These are phyloP conservation scores for Polyodon spathula DNA, from an alignment of 2,113 vertebrate genomes.

Conservation along the genomic window DNA sequence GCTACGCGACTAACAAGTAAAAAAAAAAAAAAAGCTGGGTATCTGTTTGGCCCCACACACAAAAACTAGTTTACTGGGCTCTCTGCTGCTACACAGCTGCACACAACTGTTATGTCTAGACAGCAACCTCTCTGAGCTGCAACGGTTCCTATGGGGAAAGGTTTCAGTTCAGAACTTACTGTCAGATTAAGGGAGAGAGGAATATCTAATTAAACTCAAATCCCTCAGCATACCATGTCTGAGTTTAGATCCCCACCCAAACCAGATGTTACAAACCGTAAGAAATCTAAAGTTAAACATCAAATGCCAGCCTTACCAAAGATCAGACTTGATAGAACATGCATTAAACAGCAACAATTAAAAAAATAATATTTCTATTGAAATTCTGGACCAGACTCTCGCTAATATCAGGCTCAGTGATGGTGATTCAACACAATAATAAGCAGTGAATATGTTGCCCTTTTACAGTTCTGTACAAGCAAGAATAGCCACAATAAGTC, in stretches of 20 bases:
- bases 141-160: too few species aligned
- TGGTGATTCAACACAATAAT: too few species aligned
- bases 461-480: too few species aligned
- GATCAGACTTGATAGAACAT: too few species aligned
- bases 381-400: too few species aligned
- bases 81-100: constrained; percentile 34
- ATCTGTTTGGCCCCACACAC: background rate
- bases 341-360: too few species aligned
- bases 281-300: constrained; percentile 15
- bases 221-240: constrained; percentile 22
- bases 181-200: constrained; percentile 21
- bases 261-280: constrained; percentile 34
- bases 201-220: constrained; percentile 30
- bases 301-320: too few species aligned
- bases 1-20: constrained; percentile 11
- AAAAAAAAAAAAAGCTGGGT: background rate
- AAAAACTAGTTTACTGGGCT: background rate
- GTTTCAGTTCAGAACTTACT: constrained; percentile 16
- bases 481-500: too few species aligned
- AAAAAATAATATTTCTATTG: too few species aligned
- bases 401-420: too few species aligned
- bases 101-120: constrained; percentile 37
- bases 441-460: too few species aligned
- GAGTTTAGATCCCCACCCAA: constrained; percentile 21
- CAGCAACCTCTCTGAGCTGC: constrained; percentile 8